Percentiles rank a stretch among this genome's conserved stretches.
phyloP scores from a whole-genome alignment of 2,888 invertebrate species.

The Pachydiplax longipennis region DNA sequence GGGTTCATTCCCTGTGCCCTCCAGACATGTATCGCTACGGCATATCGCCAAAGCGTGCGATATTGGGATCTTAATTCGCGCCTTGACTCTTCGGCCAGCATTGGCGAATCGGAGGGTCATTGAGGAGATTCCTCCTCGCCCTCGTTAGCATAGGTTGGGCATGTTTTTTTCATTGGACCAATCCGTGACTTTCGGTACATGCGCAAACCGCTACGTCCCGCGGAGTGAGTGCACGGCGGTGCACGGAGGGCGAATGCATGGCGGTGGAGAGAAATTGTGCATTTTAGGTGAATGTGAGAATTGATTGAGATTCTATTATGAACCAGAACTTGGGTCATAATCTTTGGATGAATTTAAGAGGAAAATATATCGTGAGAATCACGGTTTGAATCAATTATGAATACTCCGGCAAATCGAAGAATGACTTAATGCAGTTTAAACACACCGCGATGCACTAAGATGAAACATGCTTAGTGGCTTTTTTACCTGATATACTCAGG shows the following conservation, averaged over 20 bases:
- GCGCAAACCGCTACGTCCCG: not conserved
- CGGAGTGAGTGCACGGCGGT: not conserved
- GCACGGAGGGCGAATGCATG: not conserved
- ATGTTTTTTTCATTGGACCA: not conserved
- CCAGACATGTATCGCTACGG: not conserved
- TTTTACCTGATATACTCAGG: too few species aligned
- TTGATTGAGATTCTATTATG: too few species aligned
- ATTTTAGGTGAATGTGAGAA: too few species aligned
- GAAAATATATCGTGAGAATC: too few species aligned
- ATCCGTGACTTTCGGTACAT: not conserved
- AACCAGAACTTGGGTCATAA: too few species aligned
- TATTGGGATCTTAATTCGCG: not conserved
- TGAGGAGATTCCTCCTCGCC: not conserved
- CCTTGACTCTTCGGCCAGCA: not conserved
- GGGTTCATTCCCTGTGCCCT: slow-evolving; percentile 25
- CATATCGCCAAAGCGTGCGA: not conserved
- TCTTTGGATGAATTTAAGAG: too few species aligned
- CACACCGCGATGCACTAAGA: too few species aligned
- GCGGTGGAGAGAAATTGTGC: too few species aligned
- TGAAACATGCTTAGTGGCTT: too few species aligned
- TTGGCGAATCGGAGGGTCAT: not conserved
- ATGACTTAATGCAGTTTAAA: too few species aligned
- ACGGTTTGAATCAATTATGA: too few species aligned
- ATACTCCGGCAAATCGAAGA: too few species aligned
- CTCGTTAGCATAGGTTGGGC: not conserved